Percentiles rank a stretch among this genome's conserved stretches.
Evolutionary conservation across 2,113 vertebrate genomes (phyloP).

Genomic region (Xyliphius kryptos): DNA sequence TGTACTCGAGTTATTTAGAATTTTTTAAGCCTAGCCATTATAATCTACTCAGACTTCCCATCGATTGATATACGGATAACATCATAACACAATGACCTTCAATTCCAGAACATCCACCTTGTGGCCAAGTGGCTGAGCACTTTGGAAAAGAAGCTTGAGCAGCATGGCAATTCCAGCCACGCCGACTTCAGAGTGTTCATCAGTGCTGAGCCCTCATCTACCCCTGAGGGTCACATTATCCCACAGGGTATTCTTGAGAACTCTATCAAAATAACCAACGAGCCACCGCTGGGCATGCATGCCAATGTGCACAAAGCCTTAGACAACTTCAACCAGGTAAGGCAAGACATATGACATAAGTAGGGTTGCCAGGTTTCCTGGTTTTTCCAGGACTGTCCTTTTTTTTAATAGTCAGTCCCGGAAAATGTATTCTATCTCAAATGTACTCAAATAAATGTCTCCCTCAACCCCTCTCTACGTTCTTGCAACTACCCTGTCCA

Average conservation of each 20-base stretch:
- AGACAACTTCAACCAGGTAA: conserved; percentile 93
- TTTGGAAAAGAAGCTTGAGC: conserved; percentile 86
- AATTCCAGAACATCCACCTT: conserved; percentile 84
- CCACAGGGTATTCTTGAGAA: conserved; percentile 96
- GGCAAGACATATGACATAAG: background rate
- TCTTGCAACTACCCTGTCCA: too few species aligned
- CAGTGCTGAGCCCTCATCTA: conserved; percentile 82
- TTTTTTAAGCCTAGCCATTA: too few species aligned
- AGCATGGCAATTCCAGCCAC: conserved; percentile 72
- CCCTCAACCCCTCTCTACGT: too few species aligned
- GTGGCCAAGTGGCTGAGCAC: conserved; percentile 84
- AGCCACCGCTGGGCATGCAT: conserved; percentile 81
- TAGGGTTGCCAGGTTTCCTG: background rate
- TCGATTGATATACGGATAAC: too few species aligned
- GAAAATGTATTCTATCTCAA: background rate
- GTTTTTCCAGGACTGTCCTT: too few species aligned
- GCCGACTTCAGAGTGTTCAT: conserved; percentile 78
- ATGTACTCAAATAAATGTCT: background rate
- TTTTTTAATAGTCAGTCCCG: too few species aligned
- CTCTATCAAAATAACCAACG: conserved; percentile 94
- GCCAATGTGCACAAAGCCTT: conserved; percentile 93
- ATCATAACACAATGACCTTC: background rate
- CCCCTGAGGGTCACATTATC: conserved; percentile 74
- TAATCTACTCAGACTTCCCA: background rate
- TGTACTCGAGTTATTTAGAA: too few species aligned